These are phyloP conservation scores for Tiliacea citrago DNA, from an alignment of 2,888 invertebrate genomes.

Conservation along the genomic window DNA sequence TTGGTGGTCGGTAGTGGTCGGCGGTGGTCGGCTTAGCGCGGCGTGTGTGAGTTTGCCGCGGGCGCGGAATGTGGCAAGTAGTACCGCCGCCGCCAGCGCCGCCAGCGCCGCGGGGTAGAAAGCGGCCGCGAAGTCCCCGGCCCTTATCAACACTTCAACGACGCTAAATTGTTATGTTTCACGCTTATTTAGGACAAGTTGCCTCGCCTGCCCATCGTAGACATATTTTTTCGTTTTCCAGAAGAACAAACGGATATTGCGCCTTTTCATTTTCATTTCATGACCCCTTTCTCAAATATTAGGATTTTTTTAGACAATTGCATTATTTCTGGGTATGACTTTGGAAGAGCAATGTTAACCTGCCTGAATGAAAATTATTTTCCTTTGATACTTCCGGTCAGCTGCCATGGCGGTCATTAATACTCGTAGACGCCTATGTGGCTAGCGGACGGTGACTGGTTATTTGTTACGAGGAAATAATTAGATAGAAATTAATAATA, in stretches of 20 bases:
- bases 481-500: neutral
- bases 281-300: neutral
- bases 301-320: neutral
- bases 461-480: slow-evolving; percentile 13
- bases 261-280: neutral
- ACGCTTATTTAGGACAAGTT: slow-evolving; percentile 55
- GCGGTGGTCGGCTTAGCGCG: slow-evolving; percentile 27
- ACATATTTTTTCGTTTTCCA: neutral
- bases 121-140: slow-evolving; percentile 73
- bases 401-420: slow-evolving; percentile 2
- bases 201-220: slow-evolving; percentile 6
- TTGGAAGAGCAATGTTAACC: neutral
- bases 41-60: slow-evolving; percentile 60
- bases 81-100: slow-evolving; percentile 47
- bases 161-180: slow-evolving; percentile 60
- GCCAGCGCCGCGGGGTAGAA: slow-evolving; percentile 81
- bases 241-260: neutral
- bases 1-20: slow-evolving; percentile 6
- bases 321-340: neutral
- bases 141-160: slow-evolving; percentile 70
- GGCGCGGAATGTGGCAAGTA: slow-evolving; percentile 76
- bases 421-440: slow-evolving; percentile 16
- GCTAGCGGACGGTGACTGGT: slow-evolving; percentile 4
- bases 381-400: neutral
- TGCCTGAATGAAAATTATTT: neutral